Base-by-base conservation (phyloP, 1,140 invertebrate species). In the Hycleus phaleratus region DNA sequence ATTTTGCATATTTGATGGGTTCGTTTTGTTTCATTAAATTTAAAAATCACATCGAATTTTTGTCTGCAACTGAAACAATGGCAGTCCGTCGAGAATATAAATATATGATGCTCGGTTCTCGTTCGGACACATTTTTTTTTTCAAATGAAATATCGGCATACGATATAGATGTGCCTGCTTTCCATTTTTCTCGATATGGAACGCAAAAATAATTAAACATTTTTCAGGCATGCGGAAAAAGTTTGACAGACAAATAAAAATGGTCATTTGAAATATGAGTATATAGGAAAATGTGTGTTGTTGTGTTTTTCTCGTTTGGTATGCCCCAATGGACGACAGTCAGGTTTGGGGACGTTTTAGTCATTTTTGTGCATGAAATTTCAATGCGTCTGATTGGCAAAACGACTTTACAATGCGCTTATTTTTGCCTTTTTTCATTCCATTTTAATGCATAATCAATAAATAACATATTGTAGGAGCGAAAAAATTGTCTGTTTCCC, bases 141-240 rank as follows among this genome's bases (percentile, higher is more conserved):
- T 71, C 69, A 69, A 72, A 72, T 73, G 70, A 71, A 72, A 72
- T 73, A 72, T 72, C 71, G 71, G 58, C 44, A 61, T 7, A 32
- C 58, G 66, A 72, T 72, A 72, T 68, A 69, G 64, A 71, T 61
- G 65, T 63, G 59, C 56, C 58, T 56, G 61, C 63, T 42, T 42
- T 10, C 66, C 60, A 61, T 67, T 62, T 68, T 68, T 65, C 69
- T 66, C 69, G 69, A 72, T 72, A 70, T 67, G 69, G 66, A 73
- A 73, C 70, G 71, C 67, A 73, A 73, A 73, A 73, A 73, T 73
- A 72, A 73, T 73, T 73, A 72, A 71, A 73, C 71, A 73, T 73
- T 73, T 73, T 72, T 73, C 71, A 72, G 71, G 68, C 65, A 73
- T 70, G 70, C 71, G 70, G 70, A 70, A 70, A 71, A 71, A 71